A percentile compares a stretch with the other conserved stretches of the same genome.
Conservation (phyloP, 2,888 invertebrate genomes). For the Eutolmus rufibarbis region DNA sequence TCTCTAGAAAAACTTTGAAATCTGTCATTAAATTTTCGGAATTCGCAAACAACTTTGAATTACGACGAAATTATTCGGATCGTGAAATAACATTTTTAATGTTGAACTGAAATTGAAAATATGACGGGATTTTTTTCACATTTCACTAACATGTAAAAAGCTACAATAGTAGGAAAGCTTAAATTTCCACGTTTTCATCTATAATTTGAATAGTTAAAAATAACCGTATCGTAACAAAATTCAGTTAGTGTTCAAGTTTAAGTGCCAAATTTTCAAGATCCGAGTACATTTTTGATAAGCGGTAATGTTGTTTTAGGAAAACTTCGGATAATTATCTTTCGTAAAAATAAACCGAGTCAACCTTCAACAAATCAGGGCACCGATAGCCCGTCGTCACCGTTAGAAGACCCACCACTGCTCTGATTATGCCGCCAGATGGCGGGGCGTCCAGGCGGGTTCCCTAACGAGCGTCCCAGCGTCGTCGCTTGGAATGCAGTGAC, state of each 20-base stretch:
- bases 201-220: not conserved
- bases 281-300: not conserved
- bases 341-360: not conserved
- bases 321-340: not conserved
- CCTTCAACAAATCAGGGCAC: not conserved
- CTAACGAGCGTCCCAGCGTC: not conserved
- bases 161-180: too few species aligned
- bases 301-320: not conserved
- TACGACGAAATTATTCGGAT: too few species aligned
- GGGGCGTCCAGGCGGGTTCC: not conserved
- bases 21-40: too few species aligned
- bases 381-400: not conserved
- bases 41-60: too few species aligned
- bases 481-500: constrained; percentile 21
- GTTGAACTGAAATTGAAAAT: too few species aligned
- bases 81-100: too few species aligned
- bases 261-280: not conserved
- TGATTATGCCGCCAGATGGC: not conserved
- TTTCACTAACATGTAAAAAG: too few species aligned
- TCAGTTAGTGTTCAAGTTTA: not conserved
- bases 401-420: not conserved
- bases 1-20: too few species aligned
- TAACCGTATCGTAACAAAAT: not conserved
- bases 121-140: too few species aligned
- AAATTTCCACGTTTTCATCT: too few species aligned